These are phyloP conservation scores for Prionailurus viverrinus DNA, from an alignment of 2,113 vertebrate species.

Conservation along the genomic window DNA sequence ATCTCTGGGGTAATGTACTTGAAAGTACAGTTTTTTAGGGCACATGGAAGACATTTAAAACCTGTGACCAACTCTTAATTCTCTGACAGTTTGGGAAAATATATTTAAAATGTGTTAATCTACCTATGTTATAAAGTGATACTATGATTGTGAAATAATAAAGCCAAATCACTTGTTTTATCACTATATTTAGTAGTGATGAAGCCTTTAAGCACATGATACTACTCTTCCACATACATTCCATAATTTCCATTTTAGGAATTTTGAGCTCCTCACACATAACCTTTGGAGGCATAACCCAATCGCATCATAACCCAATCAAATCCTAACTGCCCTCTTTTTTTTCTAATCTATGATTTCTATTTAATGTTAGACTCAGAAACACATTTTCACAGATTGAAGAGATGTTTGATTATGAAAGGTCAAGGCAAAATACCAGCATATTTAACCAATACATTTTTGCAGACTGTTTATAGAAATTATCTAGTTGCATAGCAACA, in stretches of 20 bases:
- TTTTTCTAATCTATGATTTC: conserved; percentile 48
- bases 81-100: not conserved
- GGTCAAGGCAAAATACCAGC: conserved; percentile 86
- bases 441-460: conserved; percentile 85
- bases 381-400: conserved; percentile 76
- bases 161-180: not conserved
- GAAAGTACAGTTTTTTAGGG: not conserved
- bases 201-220: conserved; percentile 26
- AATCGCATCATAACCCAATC: conserved; percentile 69
- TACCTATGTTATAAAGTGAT: not conserved
- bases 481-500: conserved; percentile 84
- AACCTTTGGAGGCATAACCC: conserved; percentile 75
- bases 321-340: conserved; percentile 20
- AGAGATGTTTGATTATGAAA: conserved; percentile 85
- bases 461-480: conserved; percentile 78
- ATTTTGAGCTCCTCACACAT: conserved; percentile 58
- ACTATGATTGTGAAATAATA: not conserved
- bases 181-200: not conserved
- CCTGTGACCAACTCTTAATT: not conserved
- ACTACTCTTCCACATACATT: not conserved
- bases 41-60: conserved; percentile 22
- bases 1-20: not conserved
- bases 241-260: conserved; percentile 69
- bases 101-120: not conserved
- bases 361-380: conserved; percentile 76